Percentiles rank a stretch among this genome's conserved stretches.
These are phyloP conservation scores for Neotragus moschatus DNA, from an alignment of 2,113 vertebrate species.

Conservation along the genomic window DNA sequence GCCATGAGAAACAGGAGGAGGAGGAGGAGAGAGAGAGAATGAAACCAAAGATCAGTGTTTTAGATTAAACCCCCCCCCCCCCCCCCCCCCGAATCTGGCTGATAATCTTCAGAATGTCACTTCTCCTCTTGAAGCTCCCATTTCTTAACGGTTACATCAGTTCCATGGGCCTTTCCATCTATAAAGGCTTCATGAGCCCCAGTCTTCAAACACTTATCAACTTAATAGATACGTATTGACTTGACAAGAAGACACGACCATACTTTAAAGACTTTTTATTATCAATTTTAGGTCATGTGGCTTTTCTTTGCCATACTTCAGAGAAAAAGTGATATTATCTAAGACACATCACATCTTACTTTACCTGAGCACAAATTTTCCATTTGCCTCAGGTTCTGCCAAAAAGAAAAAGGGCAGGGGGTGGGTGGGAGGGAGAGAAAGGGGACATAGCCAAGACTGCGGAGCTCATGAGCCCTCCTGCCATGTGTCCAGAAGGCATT, in stretches of 20 bases:
- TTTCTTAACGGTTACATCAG: not conserved
- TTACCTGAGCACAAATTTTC: conserved; percentile 1
- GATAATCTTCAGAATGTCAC: not conserved
- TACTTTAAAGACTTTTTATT: not conserved
- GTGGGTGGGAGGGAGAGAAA: not conserved
- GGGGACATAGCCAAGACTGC: not conserved
- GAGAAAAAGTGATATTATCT: not conserved
- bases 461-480: not conserved
- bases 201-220: not conserved
- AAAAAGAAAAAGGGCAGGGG: rapidly evolving
- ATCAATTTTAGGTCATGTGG: not conserved
- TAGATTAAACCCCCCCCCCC: not conserved
- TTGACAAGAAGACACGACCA: not conserved
- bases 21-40: not conserved
- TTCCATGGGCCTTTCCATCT: not conserved
- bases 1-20: not conserved
- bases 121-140: not conserved
- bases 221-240: not conserved
- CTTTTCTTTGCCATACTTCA: conserved; percentile 6
- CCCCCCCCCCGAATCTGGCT: not conserved
- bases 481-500: not conserved
- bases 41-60: not conserved
- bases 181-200: not conserved
- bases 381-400: not conserved
- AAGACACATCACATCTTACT: not conserved